phyloP scores from a whole-genome alignment of 2,888 invertebrate species.

The Anoplius nigerrimus region DNA sequence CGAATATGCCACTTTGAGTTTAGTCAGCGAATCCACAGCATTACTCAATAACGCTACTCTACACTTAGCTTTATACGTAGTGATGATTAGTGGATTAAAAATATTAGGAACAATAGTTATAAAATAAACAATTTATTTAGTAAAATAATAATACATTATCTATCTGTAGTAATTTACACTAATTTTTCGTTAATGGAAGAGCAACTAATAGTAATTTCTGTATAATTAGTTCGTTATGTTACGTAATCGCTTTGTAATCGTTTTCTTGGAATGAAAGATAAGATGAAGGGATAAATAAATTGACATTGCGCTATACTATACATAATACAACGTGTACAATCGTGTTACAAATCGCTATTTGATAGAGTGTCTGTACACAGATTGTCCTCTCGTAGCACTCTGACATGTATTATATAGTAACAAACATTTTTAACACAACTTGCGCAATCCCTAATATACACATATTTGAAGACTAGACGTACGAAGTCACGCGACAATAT shows the following conservation, averaged over 20 bases:
- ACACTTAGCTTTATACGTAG: no score
- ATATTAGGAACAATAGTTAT: constrained; percentile 32
- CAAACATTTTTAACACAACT: constrained; percentile 29
- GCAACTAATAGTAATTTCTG: constrained; percentile 47
- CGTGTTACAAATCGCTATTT: constrained; percentile 50
- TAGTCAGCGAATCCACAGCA: no score
- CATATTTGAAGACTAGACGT: constrained; percentile 42
- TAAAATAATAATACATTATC: constrained; percentile 67
- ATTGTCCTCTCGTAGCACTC: constrained; percentile 58
- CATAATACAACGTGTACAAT: constrained; percentile 47
- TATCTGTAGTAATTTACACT: constrained; percentile 52
- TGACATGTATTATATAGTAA: constrained; percentile 26
- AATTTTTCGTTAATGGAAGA: constrained; percentile 59
- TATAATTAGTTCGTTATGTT: constrained; percentile 6
- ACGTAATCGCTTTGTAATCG: neutral
- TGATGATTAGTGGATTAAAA: no score
- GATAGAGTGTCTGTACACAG: constrained; percentile 53
- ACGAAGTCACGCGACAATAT: constrained; percentile 49
- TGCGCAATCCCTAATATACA: constrained; percentile 32
- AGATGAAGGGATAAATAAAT: constrained; percentile 7
- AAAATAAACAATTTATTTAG: constrained; percentile 69
- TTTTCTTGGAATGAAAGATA: constrained; percentile 1
- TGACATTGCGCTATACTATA: constrained; percentile 22
- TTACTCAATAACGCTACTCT: no score
- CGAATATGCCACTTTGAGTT: no score